Percentiles rank a stretch among this genome's conserved stretches.
Evolutionary conservation across 1,140 invertebrate genomes (phyloP).

Genomic region (Tetramorium simillimum): DNA sequence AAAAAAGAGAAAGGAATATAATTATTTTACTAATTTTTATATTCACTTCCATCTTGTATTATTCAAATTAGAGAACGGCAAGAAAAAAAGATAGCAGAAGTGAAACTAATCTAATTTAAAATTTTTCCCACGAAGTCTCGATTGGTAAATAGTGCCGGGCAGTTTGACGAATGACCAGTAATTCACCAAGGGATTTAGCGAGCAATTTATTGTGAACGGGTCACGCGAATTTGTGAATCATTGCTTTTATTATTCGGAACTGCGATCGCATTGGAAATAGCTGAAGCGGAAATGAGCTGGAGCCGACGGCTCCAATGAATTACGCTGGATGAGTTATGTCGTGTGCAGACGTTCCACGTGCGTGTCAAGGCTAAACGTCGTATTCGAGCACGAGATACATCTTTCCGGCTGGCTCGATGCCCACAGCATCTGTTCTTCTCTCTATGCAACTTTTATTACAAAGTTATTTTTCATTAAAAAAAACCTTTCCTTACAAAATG

Average conservation of each 20-base stretch:
- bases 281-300: constrained; percentile 36
- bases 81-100: background rate
- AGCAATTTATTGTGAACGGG: background rate
- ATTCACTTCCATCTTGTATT: background rate
- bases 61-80: background rate
- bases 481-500: background rate
- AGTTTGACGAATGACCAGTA: constrained; percentile 8
- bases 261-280: background rate
- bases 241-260: constrained; percentile 8
- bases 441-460: background rate
- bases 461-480: background rate
- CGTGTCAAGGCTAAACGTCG: constrained; percentile 31
- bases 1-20: background rate
- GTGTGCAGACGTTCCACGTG: constrained; percentile 9
- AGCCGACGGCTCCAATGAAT: constrained; percentile 27
- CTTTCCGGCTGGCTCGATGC: background rate
- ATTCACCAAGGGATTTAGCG: background rate
- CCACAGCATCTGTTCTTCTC: background rate
- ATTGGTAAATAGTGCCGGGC: constrained; percentile 3
- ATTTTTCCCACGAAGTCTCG: constrained; percentile 3
- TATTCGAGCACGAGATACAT: background rate
- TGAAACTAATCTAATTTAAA: background rate
- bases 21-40: background rate
- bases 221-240: constrained; percentile 42
- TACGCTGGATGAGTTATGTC: background rate